Conservation (phyloP, 2,797 vertebrate species). For the Phataginus tricuspis region DNA sequence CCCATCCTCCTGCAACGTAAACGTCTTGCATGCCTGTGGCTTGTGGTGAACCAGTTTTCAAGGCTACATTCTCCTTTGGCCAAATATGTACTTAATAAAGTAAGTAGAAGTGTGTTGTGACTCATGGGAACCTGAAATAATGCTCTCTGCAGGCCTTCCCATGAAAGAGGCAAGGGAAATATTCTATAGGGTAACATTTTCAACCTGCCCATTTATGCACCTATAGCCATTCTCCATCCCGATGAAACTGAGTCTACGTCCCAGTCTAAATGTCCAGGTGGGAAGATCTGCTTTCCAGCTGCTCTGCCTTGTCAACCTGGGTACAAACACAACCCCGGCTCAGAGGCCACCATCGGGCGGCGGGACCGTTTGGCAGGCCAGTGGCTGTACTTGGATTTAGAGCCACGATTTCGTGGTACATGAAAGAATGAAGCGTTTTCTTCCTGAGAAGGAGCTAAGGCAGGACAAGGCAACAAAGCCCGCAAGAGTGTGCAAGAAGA, state of each 20-base stretch:
- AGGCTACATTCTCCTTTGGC: background rate
- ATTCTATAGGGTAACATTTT: background rate
- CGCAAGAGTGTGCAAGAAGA: background rate
- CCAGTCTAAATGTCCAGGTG: background rate
- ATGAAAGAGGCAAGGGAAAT: background rate
- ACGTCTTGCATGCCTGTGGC: background rate
- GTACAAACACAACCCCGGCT: background rate
- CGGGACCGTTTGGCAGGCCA: accelerated
- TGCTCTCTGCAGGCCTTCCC: background rate
- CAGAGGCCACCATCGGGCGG: background rate
- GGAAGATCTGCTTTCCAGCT: background rate
- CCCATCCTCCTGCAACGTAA: background rate
- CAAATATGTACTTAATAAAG: background rate
- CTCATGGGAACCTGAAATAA: background rate
- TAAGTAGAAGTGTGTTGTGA: background rate
- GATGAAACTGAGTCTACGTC: background rate
- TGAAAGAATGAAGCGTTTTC: background rate
- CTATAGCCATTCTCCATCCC: background rate
- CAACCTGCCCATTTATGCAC: background rate
- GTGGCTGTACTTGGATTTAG: background rate
- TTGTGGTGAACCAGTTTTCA: background rate
- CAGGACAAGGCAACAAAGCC: background rate
- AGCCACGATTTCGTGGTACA: background rate
- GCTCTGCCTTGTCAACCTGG: background rate
- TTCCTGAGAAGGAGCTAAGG: background rate